phyloP scores from a whole-genome alignment of 2,888 invertebrate species.

The Xanthostigma xanthostigma region DNA sequence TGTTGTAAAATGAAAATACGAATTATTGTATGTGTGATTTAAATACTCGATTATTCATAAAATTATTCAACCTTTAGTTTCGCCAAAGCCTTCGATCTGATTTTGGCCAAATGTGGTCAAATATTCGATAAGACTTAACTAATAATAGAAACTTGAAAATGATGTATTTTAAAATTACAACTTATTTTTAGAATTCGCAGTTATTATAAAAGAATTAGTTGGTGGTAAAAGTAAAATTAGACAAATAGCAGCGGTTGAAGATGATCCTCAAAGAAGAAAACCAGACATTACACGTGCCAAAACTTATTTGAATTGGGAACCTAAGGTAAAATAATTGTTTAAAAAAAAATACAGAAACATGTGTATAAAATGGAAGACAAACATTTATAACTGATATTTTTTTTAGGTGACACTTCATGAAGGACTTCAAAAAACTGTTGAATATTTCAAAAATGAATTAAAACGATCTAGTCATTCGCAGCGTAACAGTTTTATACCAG shows the following conservation, averaged over 20 bases:
- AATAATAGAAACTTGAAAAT: too few relatives aligned
- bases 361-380: background rate
- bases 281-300: constrained; percentile 89
- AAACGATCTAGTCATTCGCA: constrained; percentile 41
- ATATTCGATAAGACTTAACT: too few relatives aligned
- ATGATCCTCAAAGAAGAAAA: constrained; percentile 88
- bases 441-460: constrained; percentile 86
- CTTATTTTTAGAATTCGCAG: constrained; percentile 58
- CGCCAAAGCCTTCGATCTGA: too few relatives aligned
- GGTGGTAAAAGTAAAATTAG: constrained; percentile 76
- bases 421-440: constrained; percentile 82
- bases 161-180: background rate
- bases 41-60: too few relatives aligned
- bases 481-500: constrained; percentile 27
- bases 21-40: too few relatives aligned
- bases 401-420: constrained; percentile 58
- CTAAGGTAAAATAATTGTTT: constrained; percentile 44
- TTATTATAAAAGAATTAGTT: constrained; percentile 68
- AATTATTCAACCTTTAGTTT: too few relatives aligned
- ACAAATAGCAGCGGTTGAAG: constrained; percentile 75
- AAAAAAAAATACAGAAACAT: background rate
- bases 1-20: too few relatives aligned
- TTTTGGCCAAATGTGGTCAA: too few relatives aligned
- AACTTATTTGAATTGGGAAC: constrained; percentile 76
- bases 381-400: constrained; percentile 13